Base-by-base conservation (phyloP, 2,797 vertebrate genomes). In the Malacoraja senta region DNA sequence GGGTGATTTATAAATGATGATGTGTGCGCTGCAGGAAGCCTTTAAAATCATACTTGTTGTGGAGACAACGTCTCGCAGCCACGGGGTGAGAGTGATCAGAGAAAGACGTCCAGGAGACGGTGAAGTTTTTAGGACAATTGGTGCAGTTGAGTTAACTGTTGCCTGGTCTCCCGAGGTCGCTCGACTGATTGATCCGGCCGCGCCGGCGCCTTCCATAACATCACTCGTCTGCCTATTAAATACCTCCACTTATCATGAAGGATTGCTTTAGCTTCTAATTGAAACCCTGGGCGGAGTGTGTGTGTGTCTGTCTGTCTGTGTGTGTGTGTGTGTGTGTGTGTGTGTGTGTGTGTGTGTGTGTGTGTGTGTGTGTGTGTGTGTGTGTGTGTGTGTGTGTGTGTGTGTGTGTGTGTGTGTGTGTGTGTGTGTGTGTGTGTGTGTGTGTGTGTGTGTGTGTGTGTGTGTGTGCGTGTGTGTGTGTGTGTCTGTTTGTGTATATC, bases 171-270 rank as follows among this genome's bases (percentile, higher is more conserved):
- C 97, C 97, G 96, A 97, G 96, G 97, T 97, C 96, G 95, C 96
- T 96, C 95, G 96, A 8, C 95, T 94, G 96, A 97, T 97, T 97
- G 97, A 97, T 97, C 96, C 96, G 95, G 96, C 96, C 96, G 97
- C 94, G 95, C 97, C 97, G 97, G 97, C 97, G 97, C 97, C 97
- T 96, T 94, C 95, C 96, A 95, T 95, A 97, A 96, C 97, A 95
- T 96, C 96, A 96, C 96, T 97, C 95, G 97, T 97, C 97, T 97
- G 97, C 96, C 96, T 97, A 97, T 97, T 97, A 97, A 97, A 97
- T 96, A 95, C 95, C 96, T 95, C 96, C 97, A 97, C 96, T 96
- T 96, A 96, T 94, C 94, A 94, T 96, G 96, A 96, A 95, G 94
- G 96, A 96, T 96, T 95, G 96, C 97, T 96, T 96, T 96, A 96